A percentile compares a stretch with the other conserved stretches of the same genome.
phyloP scores from a whole-genome alignment of 2,797 vertebrate species.

The Acrossocheilus fasciatus region DNA sequence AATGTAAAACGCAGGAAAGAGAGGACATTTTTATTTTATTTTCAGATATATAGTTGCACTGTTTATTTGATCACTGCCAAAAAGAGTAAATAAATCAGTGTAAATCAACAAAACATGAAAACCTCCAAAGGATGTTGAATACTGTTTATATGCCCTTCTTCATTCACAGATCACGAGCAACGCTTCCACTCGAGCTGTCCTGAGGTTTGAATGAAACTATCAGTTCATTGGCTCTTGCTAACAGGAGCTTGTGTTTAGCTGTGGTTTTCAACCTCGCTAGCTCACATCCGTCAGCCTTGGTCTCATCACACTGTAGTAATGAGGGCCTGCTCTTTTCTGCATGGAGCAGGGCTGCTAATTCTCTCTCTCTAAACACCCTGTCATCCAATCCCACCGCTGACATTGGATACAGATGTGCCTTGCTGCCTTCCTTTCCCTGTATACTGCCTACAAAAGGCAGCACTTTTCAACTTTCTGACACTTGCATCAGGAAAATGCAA shows the following conservation, averaged over 20 bases:
- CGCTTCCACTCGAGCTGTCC: neutral
- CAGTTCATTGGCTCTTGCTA: neutral
- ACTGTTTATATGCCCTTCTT: neutral
- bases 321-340: neutral
- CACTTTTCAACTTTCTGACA: slow-evolving; percentile 3
- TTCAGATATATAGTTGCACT: neutral
- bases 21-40: neutral
- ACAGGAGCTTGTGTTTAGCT: slow-evolving; percentile 26
- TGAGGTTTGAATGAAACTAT: slow-evolving; percentile 21
- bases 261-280: slow-evolving; percentile 28
- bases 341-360: neutral
- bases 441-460: slow-evolving; percentile 1
- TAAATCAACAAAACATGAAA: neutral
- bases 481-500: neutral
- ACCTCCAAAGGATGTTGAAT: neutral
- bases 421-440: neutral
- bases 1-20: neutral
- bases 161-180: slow-evolving; percentile 8
- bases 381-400: neutral
- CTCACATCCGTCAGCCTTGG: slow-evolving; percentile 1
- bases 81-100: too few relatives aligned
- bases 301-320: slow-evolving; percentile 14
- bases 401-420: slow-evolving; percentile 23
- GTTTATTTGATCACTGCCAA: neutral
- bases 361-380: slow-evolving; percentile 28